Evolutionary conservation across 2,113 vertebrate genomes (phyloP), one percentile per base, ranked within the genome.

Genomic region (Coptodon rendalli): DNA sequence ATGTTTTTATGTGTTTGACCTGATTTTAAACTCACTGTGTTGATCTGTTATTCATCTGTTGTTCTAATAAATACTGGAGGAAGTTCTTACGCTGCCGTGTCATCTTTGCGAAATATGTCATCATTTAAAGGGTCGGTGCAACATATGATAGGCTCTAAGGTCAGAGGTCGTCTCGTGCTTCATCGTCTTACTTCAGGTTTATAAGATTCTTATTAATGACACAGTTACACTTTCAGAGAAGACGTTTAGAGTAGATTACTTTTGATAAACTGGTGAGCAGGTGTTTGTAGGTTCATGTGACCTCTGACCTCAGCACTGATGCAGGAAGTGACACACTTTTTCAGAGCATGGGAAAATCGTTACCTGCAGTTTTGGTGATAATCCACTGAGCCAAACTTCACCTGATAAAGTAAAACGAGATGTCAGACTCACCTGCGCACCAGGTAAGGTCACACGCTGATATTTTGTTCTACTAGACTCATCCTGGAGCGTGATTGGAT

Each of bases 11-110:
- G 16, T 88, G 17, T 89, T 84, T 61, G 5, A 78, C 63, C 19
- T 86, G 31, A 43, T 89, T 89, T 92, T 86, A 82, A 85, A 84
- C 57, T 59, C 29, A 43, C 85, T 5, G 13, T 85, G 76, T 87
- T 53, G 61, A 86, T 89, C 48, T 48, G n/a, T 84, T 45, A 48
- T 76, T 76, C 17, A 27, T 43, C 31, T 61, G 27, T 68, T 82
- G 61, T 89, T 87, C 84, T 90, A 92, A 92, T 87, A 93, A 92
- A 93, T 56, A 40, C 34, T 43, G 5, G 38, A 73, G 10, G 14
- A 76, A 81, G 45, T 24, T 76, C 9, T 3, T 2, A 5, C 4
- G 45, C 45, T 31, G 22, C 22, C 6, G 40, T 73, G 68, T 73
- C 13, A 45, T 73, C 19, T 73, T 73, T 73, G 38, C 43, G 7